A percentile compares a stretch with the other conserved stretches of the same genome.
Evolutionary conservation across 2,797 vertebrate genomes (phyloP).

Genomic region (Rallus crepitans): DNA sequence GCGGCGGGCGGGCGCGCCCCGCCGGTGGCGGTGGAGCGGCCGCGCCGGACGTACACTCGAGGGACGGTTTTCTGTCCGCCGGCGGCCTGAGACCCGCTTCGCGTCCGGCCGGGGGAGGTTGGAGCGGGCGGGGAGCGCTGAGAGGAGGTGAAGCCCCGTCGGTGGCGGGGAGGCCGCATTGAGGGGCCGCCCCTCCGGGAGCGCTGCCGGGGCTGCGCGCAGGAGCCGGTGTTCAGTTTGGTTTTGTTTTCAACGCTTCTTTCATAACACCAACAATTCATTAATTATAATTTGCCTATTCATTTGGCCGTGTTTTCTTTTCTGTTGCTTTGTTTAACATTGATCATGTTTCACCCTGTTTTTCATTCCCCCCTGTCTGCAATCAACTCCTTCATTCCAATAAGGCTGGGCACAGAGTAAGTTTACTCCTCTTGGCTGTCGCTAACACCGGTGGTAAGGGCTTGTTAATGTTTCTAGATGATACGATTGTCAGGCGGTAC

Average conservation of each 20-base stretch:
- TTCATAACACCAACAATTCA: conserved; percentile 77
- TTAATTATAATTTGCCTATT: conserved; percentile 85
- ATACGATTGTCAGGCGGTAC: neutral
- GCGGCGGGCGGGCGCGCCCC: neutral
- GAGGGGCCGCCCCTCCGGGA: neutral
- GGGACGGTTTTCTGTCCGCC: neutral
- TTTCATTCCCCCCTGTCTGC: conserved; percentile 85
- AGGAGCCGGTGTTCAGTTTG: neutral
- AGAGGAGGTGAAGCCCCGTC: neutral
- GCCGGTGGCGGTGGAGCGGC: neutral
- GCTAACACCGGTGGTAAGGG: conserved; percentile 74
- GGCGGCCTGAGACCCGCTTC: neutral
- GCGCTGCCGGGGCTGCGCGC: neutral
- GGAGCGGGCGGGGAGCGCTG: neutral
- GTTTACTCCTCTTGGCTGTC: conserved; percentile 84
- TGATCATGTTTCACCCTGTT: conserved; percentile 85
- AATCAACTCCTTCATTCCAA: conserved; percentile 88
- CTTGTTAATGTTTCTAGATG: neutral
- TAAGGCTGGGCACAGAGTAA: conserved; percentile 99
- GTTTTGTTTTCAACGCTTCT: conserved; percentile 69
- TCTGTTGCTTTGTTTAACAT: conserved; percentile 84
- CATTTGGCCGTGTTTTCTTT: conserved; percentile 83
- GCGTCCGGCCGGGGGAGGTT: neutral
- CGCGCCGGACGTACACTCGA: neutral
- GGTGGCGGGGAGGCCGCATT: neutral